Base-by-base conservation (phyloP, 2,113 vertebrate genomes). In the Halichoeres trimaculatus region DNA sequence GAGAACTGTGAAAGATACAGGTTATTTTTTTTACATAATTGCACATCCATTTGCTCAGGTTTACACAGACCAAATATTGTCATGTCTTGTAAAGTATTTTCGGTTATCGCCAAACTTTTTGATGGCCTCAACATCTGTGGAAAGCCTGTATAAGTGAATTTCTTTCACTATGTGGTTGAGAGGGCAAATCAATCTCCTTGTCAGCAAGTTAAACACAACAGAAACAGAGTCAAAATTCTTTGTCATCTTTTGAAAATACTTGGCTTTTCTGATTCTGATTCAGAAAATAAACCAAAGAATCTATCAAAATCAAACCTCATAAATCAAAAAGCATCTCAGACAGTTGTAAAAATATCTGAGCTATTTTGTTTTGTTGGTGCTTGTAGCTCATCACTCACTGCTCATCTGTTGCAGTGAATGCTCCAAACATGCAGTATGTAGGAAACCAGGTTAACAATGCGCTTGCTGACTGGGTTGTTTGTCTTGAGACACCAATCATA, bases 361-460 rank as follows among this genome's bases (percentile, higher is more conserved):
- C 30, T 30, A 35, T 43, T 20, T 35, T 34, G 41, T 43, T 19
- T 35, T 20, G 45, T 63, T n/a, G 20, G 13, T 57, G 10, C 23
- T 68, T 71, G 20, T 40, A 48, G 16, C 53, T 2, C 20, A 19
- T 16, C 41, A 22, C 38, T 70, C 24, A 35, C 4, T 19, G 34
- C 10, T 56, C 54, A 86, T 54, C 69, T 84, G 89, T 86, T 83
- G 84, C 78, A 47, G 52, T 62, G 5, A 43, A 30, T 24, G 2
- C 48, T 53, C 47, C 8, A 47, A 69, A 59, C 61, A 54, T 30
- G 4, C 30, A 70, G 23, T 60, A 23, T 64, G 38, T 58, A 12
- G 3, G 43, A 89, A 84, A 88, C 62, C 76, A 72, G 83, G 81
- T 71, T 77, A 84, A 62, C 74, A 48, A 63, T 77, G 57, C 48